Conservation (phyloP, 2,888 invertebrate species). For the Sesia bembeciformis region DNA sequence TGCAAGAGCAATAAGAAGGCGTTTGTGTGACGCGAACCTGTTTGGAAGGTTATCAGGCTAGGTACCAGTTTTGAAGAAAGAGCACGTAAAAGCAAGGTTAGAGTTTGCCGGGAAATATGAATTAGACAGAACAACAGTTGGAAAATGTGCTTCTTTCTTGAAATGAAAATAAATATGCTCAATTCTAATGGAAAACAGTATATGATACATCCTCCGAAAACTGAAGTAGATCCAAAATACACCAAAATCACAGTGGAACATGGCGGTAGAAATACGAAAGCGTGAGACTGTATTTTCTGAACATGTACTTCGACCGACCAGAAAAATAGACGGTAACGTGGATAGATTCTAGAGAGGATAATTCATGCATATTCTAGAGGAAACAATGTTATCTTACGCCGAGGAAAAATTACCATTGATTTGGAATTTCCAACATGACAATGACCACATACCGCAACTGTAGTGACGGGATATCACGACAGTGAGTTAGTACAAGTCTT, state of each 20-base stretch:
- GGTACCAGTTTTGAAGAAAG: not conserved
- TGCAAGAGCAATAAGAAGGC: not conserved
- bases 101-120: not conserved
- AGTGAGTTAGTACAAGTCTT: not conserved
- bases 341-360: constrained; percentile 1
- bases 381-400: constrained; percentile 2
- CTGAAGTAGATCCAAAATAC: not conserved
- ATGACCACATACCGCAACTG: constrained; percentile 1
- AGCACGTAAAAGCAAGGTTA: not conserved
- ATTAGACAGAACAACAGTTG: too few relatives aligned
- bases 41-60: not conserved
- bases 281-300: not conserved
- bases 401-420: constrained; percentile 2
- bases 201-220: not conserved
- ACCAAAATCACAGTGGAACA: not conserved
- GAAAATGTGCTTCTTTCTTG: not conserved
- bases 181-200: not conserved
- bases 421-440: constrained; percentile 4
- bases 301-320: constrained; percentile 1
- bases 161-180: not conserved
- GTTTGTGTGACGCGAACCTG: not conserved
- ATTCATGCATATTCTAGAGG: constrained; percentile 2
- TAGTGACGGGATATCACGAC: not conserved
- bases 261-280: not conserved
- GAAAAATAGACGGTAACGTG: constrained; percentile 1